Conservation (phyloP, 2,888 invertebrate genomes). For the Chironomus riparius region DNA sequence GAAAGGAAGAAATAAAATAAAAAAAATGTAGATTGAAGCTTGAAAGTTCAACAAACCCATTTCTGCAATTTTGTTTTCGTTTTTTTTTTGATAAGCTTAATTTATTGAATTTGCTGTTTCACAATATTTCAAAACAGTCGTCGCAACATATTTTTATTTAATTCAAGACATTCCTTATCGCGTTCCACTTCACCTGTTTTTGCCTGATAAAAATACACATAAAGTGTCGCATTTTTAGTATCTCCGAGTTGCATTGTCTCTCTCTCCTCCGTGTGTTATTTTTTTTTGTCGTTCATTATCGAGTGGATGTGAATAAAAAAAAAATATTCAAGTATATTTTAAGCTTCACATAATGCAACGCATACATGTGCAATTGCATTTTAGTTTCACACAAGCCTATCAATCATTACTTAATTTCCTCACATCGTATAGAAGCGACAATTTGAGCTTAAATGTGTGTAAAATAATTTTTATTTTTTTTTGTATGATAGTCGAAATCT, state of each 20-base stretch:
- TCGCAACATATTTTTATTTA: no score
- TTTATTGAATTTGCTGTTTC: neutral
- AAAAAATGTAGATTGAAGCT: no score
- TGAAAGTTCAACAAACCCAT: neutral
- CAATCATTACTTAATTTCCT: neutral
- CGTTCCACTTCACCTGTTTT: slow-evolving; percentile 21
- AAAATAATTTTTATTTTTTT: no score
- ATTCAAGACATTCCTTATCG: slow-evolving; percentile 3
- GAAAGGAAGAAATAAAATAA: no score
- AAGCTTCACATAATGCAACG: neutral
- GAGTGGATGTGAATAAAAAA: no score
- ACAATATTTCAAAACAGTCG: no score
- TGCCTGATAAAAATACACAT: neutral
- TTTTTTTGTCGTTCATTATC: no score
- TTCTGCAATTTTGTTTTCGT: neutral
- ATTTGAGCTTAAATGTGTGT: no score
- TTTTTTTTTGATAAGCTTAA: neutral
- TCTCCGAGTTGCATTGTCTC: neutral
- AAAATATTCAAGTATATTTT: no score
- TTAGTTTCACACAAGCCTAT: neutral
- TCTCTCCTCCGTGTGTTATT: neutral
- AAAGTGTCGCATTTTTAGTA: no score
- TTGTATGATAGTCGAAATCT: no score
- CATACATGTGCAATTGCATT: neutral
- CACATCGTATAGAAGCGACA: neutral